Base-by-base conservation (phyloP, 2,113 vertebrate species). In the Corydoras maculifer region DNA sequence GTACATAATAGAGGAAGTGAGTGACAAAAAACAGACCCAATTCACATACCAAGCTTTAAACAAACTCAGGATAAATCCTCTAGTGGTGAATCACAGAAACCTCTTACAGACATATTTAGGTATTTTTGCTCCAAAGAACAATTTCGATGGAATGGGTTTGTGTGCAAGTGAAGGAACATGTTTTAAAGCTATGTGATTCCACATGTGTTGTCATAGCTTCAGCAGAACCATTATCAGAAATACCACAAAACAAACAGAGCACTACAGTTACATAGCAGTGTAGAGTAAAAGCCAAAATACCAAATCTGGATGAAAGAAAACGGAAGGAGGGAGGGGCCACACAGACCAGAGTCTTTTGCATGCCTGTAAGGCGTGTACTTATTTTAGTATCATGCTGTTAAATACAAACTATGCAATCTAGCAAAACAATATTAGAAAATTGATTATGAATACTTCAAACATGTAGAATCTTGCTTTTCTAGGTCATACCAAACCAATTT, bases 401-500 rank as follows among this genome's bases (percentile, higher is more conserved):
- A 43, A 43, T 43, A 43, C 4, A 43, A 43, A 43, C 35, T 43
- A 2, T 43, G 35, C 35, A 43, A 43, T 8, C 4, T 43, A 43
- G 35, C 35, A 43, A 43, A 43, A 43, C 35, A 43, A 4, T 43
- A 8, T 43, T 5, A 43, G 35, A 2, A 43, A 43, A 43, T 43
- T 53, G 10, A 53, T 53, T 53, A 8, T 10, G 11, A 12, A 12
- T 10, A 53, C 62, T 50, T 59, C 62, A 69, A 29, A 69, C 51
- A 66, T 29, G 54, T 69, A 30, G 8, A 15, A 68, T 60, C 50
- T 12, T 50, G 57, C 58, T 15, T 29, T 77, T 80, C 65, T 77
- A 70, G 78, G 80, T 79, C 80, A 83, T 58, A 50, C 30, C 29
- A 50, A 63, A 63, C 35, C 60, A 60, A 78, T 81, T 73, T 73